Conservation (phyloP, 2,113 vertebrate species). For the Mystacornis crossleyi region DNA sequence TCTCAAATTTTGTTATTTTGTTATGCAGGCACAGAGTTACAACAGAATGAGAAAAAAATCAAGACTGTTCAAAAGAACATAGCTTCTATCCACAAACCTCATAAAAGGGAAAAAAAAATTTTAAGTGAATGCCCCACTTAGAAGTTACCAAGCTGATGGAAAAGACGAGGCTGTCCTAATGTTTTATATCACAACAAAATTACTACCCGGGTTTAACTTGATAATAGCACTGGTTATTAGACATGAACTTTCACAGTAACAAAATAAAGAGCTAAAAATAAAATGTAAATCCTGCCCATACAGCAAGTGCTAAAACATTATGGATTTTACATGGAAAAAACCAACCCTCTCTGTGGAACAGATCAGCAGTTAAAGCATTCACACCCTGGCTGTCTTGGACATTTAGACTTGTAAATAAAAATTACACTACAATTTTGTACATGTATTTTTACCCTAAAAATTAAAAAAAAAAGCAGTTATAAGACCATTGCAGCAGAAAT, state of each 20-base stretch:
- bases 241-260: not conserved
- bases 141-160: not conserved
- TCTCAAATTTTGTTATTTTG: not conserved
- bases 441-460: not conserved
- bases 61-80: not conserved
- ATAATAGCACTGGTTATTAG: not conserved
- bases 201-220: not conserved
- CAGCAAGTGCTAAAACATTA: not conserved
- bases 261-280: not conserved
- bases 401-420: constrained; percentile 24
- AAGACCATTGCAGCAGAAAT: not conserved
- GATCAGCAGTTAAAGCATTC: not conserved
- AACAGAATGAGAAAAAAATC: not conserved
- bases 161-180: not conserved
- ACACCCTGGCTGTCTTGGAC: not conserved
- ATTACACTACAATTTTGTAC: not conserved
- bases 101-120: accelerated
- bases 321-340: not conserved
- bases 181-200: not conserved
- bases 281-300: not conserved
- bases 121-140: accelerated
- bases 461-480: not conserved
- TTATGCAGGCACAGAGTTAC: not conserved
- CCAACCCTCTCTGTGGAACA: not conserved
- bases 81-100: not conserved